A percentile compares a stretch with the other conserved stretches of the same genome.
Evolutionary conservation across 2,888 invertebrate genomes (phyloP).

Genomic region (Chelonus formosanus): DNA sequence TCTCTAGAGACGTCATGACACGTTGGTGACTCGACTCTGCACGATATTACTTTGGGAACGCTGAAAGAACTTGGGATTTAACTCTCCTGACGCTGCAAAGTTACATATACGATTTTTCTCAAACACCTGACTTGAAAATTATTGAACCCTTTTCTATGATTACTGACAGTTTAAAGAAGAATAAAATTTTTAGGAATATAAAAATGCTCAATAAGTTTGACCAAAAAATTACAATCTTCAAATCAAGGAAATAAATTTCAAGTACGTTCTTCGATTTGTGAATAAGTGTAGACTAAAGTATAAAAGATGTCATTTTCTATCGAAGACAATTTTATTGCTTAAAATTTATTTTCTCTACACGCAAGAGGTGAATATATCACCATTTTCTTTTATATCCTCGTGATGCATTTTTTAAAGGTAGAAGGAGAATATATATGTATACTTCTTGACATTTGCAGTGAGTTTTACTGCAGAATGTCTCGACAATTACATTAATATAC

Average conservation of each 20-base stretch:
- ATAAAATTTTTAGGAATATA: neutral
- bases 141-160: conserved; percentile 6
- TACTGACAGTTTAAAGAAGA: neutral
- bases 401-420: neutral
- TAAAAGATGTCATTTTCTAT: conserved; percentile 4
- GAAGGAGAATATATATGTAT: neutral
- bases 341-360: conserved; percentile 9
- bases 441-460: neutral
- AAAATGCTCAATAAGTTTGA: neutral
- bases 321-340: conserved; percentile 2
- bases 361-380: conserved; percentile 7
- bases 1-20: conserved; percentile 16
- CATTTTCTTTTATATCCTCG: neutral
- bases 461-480: neutral
- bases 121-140: conserved; percentile 21
- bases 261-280: neutral
- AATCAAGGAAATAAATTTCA: conserved; percentile 3
- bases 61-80: conserved; percentile 28
- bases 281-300: neutral
- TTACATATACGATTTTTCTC: conserved; percentile 18
- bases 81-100: conserved; percentile 25
- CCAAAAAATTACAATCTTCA: neutral
- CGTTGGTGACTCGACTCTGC: conserved; percentile 8
- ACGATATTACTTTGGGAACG: conserved; percentile 27
- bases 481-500: too few species aligned